Evolutionary conservation across 2,797 vertebrate genomes (phyloP).

Genomic region (Eulemur rubriventer): DNA sequence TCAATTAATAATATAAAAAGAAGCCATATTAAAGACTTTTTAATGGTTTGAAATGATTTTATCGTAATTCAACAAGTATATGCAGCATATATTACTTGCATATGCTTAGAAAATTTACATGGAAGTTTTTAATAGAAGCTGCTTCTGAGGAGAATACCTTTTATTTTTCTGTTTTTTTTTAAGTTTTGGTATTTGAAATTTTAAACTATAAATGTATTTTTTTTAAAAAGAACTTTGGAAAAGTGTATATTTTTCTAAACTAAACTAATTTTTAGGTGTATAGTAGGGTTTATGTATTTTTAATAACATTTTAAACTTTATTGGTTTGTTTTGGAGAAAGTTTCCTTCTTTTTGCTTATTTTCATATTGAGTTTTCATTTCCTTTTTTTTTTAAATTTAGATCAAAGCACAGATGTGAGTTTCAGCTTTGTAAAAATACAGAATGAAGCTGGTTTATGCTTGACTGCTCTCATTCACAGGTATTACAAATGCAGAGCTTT

Average conservation of each 20-base stretch:
- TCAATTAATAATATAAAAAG: background rate
- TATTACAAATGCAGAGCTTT: slow-evolving; percentile 42
- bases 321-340: slow-evolving; percentile 79
- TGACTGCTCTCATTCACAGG: slow-evolving; percentile 60
- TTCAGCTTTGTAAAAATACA: slow-evolving; percentile 61
- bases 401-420: slow-evolving; percentile 70
- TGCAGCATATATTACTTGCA: background rate
- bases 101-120: slow-evolving; percentile 20
- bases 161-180: background rate
- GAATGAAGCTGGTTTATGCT: slow-evolving; percentile 37
- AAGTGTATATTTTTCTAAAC: background rate
- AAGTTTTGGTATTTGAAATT: slow-evolving; percentile 9
- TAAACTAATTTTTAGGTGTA: background rate
- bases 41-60: slow-evolving; percentile 40
- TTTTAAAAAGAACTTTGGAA: slow-evolving; percentile 1
- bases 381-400: slow-evolving; percentile 78
- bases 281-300: background rate
- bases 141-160: background rate
- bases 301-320: background rate
- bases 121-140: slow-evolving; percentile 8
- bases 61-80: background rate
- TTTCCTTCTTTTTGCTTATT: slow-evolving; percentile 74
- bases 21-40: background rate
- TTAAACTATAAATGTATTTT: slow-evolving; percentile 28
- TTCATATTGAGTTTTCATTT: slow-evolving; percentile 79